Percentiles rank a stretch among this genome's conserved stretches.
Evolutionary conservation across 1,140 invertebrate species (phyloP).

Genomic region (Orius insidiosus): DNA sequence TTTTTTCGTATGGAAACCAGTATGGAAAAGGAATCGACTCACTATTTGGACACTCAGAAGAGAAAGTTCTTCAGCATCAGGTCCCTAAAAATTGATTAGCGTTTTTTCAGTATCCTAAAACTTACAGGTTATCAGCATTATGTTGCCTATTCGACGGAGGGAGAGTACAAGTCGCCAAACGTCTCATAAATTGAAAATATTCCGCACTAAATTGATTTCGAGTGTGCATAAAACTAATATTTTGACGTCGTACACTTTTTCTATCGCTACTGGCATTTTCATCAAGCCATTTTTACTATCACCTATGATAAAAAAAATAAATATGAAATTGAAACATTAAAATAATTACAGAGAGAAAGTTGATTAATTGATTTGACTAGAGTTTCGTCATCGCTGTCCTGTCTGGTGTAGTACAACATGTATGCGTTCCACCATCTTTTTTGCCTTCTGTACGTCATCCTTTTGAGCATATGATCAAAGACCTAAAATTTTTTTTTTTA

Average conservation of each 20-base stretch:
- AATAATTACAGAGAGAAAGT: conserved; percentile 48
- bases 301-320: no score
- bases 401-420: conserved; percentile 89
- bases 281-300: conserved; percentile 18
- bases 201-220: conserved; percentile 80
- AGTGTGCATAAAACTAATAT: conserved; percentile 85
- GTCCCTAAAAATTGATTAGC: conserved; percentile 31
- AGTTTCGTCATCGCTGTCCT: conserved; percentile 51
- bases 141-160: conserved; percentile 30
- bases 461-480: conserved; percentile 79
- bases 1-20: conserved; percentile 92
- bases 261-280: conserved; percentile 58
- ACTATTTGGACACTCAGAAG: conserved; percentile 79
- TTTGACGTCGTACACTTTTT: conserved; percentile 68
- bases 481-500: no score
- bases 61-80: conserved; percentile 70
- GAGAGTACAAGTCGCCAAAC: conserved; percentile 54
- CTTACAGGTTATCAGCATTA: conserved; percentile 30
- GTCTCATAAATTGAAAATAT: conserved; percentile 86
- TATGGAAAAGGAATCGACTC: conserved; percentile 83
- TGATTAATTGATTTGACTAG: conserved; percentile 52
- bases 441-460: conserved; percentile 82
- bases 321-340: no score
- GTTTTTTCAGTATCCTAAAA: conserved; percentile 4
- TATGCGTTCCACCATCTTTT: conserved; percentile 99